A percentile compares a stretch with the other conserved stretches of the same genome.
Conservation (phyloP, 2,888 invertebrate genomes). For the Dinocampus coccinellae region DNA sequence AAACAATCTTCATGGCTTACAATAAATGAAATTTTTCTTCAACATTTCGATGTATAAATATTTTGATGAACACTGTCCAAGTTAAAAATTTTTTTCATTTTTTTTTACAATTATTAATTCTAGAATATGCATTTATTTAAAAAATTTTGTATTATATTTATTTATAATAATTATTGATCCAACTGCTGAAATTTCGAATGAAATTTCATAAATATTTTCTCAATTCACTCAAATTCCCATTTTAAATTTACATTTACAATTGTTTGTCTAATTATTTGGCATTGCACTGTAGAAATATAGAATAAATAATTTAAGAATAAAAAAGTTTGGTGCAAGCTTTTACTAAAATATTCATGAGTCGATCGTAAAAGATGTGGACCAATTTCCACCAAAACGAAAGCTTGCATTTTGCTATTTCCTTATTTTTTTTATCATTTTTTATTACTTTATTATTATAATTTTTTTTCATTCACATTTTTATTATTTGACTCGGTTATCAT, state of each 20-base stretch:
- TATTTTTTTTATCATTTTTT: background rate
- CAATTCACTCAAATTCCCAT: background rate
- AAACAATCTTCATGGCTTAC: constrained; percentile 51
- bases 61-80: background rate
- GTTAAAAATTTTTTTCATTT: background rate
- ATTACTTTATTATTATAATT: too few relatives aligned
- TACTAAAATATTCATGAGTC: constrained; percentile 52
- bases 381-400: constrained; percentile 47
- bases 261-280: background rate
- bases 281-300: background rate
- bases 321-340: constrained; percentile 34
- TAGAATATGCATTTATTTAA: too few relatives aligned
- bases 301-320: constrained; percentile 23
- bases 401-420: constrained; percentile 29
- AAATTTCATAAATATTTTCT: background rate
- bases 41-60: background rate
- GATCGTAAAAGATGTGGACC: constrained; percentile 55
- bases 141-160: background rate
- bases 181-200: constrained; percentile 7
- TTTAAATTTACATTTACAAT: constrained; percentile 7
- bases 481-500: too few relatives aligned
- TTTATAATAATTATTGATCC: background rate
- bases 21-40: constrained; percentile 37
- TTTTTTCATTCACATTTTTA: too few relatives aligned
- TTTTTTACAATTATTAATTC: too few relatives aligned